Evolutionary conservation across 2,888 invertebrate genomes (phyloP).

Genomic region (Lycophotia porphyrea): DNA sequence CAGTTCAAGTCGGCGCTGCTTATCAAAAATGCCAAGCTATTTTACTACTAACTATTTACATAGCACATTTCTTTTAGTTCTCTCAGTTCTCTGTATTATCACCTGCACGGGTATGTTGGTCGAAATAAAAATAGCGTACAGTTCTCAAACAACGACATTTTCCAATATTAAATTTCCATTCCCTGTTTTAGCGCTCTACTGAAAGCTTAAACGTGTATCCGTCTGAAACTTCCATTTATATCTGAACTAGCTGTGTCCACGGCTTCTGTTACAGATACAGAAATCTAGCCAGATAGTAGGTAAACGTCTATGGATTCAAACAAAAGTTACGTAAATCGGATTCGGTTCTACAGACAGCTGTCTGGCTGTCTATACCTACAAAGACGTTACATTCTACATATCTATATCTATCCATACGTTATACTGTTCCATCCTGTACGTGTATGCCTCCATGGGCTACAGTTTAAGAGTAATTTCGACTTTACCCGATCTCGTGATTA

Average conservation of each 20-base stretch:
- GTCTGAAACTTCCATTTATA: constrained; percentile 32
- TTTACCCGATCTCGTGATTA: not conserved
- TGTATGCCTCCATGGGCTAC: not conserved
- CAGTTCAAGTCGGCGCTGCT: not conserved
- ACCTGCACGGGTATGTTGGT: not conserved
- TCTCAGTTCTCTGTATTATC: not conserved
- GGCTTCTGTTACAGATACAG: not conserved
- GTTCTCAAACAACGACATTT: constrained; percentile 8
- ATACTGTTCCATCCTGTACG: not conserved
- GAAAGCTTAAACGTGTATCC: constrained; percentile 48
- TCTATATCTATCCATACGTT: not conserved
- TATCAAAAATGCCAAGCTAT: too few species aligned
- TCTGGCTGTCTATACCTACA: not conserved
- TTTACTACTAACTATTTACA: too few species aligned
- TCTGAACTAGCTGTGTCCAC: not conserved
- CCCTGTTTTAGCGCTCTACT: constrained; percentile 23
- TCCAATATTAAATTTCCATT: constrained; percentile 8
- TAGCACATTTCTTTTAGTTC: not conserved
- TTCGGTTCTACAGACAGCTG: not conserved
- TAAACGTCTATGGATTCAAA: not conserved
- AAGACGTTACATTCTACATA: not conserved
- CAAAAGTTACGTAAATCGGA: not conserved
- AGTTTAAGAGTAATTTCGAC: not conserved
- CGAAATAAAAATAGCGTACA: not conserved
- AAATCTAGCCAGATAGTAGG: not conserved